Percentiles rank a stretch among this genome's conserved stretches.
phyloP scores from a whole-genome alignment of 2,113 vertebrate species.

The Trogon surrucura region DNA sequence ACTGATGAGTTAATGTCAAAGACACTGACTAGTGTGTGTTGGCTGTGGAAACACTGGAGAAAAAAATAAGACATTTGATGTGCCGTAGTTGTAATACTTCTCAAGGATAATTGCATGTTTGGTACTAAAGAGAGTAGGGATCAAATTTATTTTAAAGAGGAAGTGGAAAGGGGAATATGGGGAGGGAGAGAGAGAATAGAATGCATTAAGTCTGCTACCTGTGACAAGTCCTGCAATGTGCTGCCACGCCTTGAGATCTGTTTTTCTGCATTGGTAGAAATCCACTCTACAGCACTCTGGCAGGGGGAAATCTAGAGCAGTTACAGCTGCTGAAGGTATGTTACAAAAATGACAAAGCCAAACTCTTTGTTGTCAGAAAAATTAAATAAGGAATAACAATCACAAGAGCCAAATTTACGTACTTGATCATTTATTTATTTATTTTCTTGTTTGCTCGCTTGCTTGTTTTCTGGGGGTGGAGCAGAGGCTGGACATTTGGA shows the following conservation, averaged over 20 bases:
- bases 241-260: neutral
- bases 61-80: neutral
- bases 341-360: neutral
- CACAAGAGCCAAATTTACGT: neutral
- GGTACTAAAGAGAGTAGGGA: neutral
- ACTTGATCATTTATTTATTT: fast-evolving
- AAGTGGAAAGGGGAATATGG: neutral
- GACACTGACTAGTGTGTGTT: neutral
- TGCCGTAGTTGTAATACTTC: neutral
- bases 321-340: neutral
- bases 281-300: neutral
- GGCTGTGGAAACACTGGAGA: neutral
- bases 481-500: neutral
- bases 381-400: neutral
- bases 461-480: fast-evolving
- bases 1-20: neutral
- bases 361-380: neutral
- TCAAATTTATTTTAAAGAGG: neutral
- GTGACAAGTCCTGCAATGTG: neutral
- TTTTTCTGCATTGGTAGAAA: neutral
- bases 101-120: neutral
- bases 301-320: neutral
- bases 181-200: neutral
- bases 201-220: neutral
- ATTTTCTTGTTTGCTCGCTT: neutral